Evolutionary conservation across 1,140 invertebrate genomes (phyloP).

Genomic region (Harpegnathos saltator): DNA sequence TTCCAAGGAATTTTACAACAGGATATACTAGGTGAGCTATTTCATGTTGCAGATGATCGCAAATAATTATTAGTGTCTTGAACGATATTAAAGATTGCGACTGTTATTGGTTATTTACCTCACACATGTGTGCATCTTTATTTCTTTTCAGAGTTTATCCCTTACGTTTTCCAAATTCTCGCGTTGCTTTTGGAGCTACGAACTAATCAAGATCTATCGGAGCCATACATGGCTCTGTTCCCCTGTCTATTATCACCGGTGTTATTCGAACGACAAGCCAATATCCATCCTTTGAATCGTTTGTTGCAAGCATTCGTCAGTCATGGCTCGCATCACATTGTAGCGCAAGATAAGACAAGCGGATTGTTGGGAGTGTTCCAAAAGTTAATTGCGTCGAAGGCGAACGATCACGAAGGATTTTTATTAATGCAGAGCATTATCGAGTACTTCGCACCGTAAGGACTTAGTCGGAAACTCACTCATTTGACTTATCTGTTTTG

Average conservation of each 20-base stretch:
- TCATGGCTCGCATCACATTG: slow-evolving; percentile 91
- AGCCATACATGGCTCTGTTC: slow-evolving; percentile 95
- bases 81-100: too few relatives aligned
- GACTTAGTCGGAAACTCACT: slow-evolving; percentile 67
- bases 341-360: slow-evolving; percentile 90
- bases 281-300: slow-evolving; percentile 95
- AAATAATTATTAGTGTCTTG: neutral
- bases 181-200: slow-evolving; percentile 96
- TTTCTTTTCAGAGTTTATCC: slow-evolving; percentile 94
- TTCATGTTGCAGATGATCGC: slow-evolving; percentile 32
- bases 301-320: slow-evolving; percentile 95
- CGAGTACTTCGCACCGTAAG: slow-evolving; percentile 91
- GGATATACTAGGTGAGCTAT: slow-evolving; percentile 92
- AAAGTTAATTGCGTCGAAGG: slow-evolving; percentile 97
- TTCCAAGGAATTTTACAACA: slow-evolving; percentile 97
- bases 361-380: slow-evolving; percentile 97
- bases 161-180: slow-evolving; percentile 98
- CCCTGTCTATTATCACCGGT: slow-evolving; percentile 94
- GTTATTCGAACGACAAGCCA: slow-evolving; percentile 96
- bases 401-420: slow-evolving; percentile 98
- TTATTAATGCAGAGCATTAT: slow-evolving; percentile 94
- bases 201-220: slow-evolving; percentile 87
- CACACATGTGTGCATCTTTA: neutral
- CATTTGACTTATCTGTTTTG: neutral
- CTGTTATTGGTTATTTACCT: too few relatives aligned